Conservation (phyloP, 2,797 vertebrate genomes). For the Clangula hyemalis region DNA sequence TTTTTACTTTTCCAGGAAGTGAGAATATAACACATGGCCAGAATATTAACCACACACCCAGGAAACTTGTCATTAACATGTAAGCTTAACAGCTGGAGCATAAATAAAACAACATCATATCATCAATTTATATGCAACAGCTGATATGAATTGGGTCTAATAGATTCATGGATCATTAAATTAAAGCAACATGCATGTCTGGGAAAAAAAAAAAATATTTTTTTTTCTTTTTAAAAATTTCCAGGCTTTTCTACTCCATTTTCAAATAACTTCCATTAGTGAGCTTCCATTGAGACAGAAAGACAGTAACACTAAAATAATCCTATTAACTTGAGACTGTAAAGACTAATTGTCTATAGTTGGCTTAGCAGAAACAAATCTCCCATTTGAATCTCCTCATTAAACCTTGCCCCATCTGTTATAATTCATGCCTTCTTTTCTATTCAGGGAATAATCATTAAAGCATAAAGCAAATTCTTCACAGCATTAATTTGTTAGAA, state of each 20-base stretch:
- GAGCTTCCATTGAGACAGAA: not conserved
- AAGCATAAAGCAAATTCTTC: not conserved
- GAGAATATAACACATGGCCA: not conserved
- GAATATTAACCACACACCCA: not conserved
- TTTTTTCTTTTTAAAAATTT: not conserved
- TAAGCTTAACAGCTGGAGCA: not conserved
- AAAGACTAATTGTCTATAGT: constrained; percentile 53
- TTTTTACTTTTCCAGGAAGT: not conserved
- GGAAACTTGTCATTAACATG: not conserved
- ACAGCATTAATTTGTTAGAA: not conserved
- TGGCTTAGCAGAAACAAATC: constrained; percentile 64
- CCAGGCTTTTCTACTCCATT: not conserved
- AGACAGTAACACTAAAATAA: constrained; percentile 33
- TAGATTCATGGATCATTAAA: not conserved
- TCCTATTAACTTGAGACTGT: constrained; percentile 51
- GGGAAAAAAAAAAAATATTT: not conserved
- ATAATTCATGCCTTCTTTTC: not conserved
- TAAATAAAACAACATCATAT: not conserved
- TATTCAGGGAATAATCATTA: not conserved
- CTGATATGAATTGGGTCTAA: not conserved
- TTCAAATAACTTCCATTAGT: not conserved
- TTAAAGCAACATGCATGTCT: not conserved
- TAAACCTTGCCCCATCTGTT: constrained; percentile 45
- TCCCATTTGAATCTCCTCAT: constrained; percentile 41
- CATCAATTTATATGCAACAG: not conserved